Evolutionary conservation across 2,888 invertebrate genomes (phyloP), one percentile per base, ranked within the genome.

Genomic region (Phanerotoma sp.): DNA sequence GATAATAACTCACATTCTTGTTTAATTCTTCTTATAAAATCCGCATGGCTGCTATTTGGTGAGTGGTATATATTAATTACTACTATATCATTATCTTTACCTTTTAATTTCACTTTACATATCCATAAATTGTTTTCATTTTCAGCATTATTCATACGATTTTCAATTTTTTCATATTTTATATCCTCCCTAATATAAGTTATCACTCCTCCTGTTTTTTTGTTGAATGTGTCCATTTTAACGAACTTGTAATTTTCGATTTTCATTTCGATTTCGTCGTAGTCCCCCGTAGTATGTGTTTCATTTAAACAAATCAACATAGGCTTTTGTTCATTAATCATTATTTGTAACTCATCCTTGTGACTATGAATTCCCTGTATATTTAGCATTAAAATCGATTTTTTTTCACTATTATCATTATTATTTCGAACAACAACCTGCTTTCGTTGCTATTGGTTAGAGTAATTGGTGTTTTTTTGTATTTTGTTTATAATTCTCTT

Each of bases 391-490:
- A 56, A 4, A 22, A 47, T 10, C n/a, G n/a, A n/a, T n/a, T n/a
- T n/a, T n/a, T n/a, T n/a, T 18, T 38, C 32, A 9, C n/a, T 9
- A 7, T 9, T 11, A 7, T 32, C 30, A 9, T 37, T 28, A 20
- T 15, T 9, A 15, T 18, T 38, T 28, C 30, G 11, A 22, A 25
- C 25, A 6, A 16, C 7, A 35, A 40, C 13, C 9, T 51, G 11
- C n/a, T n/a, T n/a, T 25, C 25, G 21, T 42, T 57, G 60, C 60
- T 60, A 57, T 53, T 45, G 22, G 11, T 16, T 32, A 18, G 25
- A 40, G 20, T 54, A 57, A 40, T 32, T 6, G 35, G 46, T 54
- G 28, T 35, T 54, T n/a, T 30, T 44, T 16, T 22, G 45, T 11
- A 46, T 35, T 30, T 33, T 55, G 5, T 50, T 32, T 3, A 48